Evolutionary conservation across 2,888 invertebrate genomes (phyloP), one percentile per base, ranked within the genome.

Genomic region (Crocallis elinguaria): DNA sequence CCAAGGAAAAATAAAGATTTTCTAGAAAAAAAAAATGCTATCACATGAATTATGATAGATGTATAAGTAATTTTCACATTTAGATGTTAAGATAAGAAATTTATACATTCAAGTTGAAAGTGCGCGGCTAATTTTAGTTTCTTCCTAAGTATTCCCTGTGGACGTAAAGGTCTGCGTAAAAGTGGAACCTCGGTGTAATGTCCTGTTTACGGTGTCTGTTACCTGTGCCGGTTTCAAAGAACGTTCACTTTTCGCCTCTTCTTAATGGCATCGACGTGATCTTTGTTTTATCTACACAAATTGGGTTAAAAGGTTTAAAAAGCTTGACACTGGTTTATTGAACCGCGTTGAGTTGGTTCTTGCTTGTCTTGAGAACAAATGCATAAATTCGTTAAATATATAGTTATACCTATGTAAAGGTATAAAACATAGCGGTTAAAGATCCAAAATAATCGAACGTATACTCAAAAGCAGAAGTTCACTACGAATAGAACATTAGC

Each of bases 171-270:
- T 35, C 14, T 30, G 4, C 11, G 19, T 13, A 16, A 36, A 43
- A 32, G 30, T 35, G 38, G 25, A 27, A 29, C 32, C 35, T 36
- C 23, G 9, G 32, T 32, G 29, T 42, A 23, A 54, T 48, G 48
- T 19, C 49, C 39, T 37, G 44, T 60, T 62, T 62, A 64, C 48
- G 36, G 57, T 49, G 43, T 48, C 23, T 52, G 50, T 48, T 53
- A 60, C 60, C 57, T 57, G 62, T 57, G 43, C 23, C 38, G 49
- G 52, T 60, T 55, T 57, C 33, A 52, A 56, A 55, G 54, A 49
- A 64, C 57, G 49, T 57, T 58, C 50, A 57, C 55, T 62, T 60
- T 62, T 55, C 50, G 35, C 48, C n/a, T 36, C 6, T 11, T 39
- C 27, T 62, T 61, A 57, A 57, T 43, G 21, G 35, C 32, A 19